These are phyloP conservation scores for Metalampra italica DNA, from an alignment of 2,888 invertebrate genomes.

Conservation along the genomic window DNA sequence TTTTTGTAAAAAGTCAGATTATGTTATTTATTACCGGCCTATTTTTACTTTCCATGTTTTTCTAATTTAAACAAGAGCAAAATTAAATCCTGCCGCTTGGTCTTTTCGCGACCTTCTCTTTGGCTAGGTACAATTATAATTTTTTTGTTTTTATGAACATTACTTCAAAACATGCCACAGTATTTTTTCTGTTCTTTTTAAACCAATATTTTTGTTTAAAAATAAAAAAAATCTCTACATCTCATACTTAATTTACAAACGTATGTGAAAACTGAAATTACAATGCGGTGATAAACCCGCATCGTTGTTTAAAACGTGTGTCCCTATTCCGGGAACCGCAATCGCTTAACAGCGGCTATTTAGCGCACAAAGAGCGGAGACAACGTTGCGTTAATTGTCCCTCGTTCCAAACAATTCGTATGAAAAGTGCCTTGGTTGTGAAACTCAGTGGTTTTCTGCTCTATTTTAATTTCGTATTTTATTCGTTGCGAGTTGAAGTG, in stretches of 20 bases:
- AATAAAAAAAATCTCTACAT: not conserved
- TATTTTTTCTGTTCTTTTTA: too few relatives aligned
- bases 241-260: not conserved
- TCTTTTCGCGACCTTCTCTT: too few relatives aligned
- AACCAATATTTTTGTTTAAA: too few relatives aligned
- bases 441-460: conserved; percentile 1
- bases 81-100: too few relatives aligned
- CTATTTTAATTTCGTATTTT: conserved; percentile 11
- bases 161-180: too few relatives aligned
- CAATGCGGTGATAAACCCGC: not conserved
- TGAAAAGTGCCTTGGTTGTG: conserved; percentile 18
- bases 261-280: not conserved
- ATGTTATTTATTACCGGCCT: too few relatives aligned
- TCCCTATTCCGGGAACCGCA: conserved; percentile 20
- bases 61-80: too few relatives aligned
- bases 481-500: conserved; percentile 9
- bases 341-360: conserved; percentile 33
- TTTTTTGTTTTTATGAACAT: too few relatives aligned
- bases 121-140: too few relatives aligned
- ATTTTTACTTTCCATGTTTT: too few relatives aligned
- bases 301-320: conserved; percentile 3
- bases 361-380: conserved; percentile 24
- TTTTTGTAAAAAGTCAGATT: too few relatives aligned
- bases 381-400: conserved; percentile 31
- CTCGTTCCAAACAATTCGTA: conserved; percentile 23